Conservation (phyloP, 2,888 invertebrate genomes). For the Altica lythri region DNA sequence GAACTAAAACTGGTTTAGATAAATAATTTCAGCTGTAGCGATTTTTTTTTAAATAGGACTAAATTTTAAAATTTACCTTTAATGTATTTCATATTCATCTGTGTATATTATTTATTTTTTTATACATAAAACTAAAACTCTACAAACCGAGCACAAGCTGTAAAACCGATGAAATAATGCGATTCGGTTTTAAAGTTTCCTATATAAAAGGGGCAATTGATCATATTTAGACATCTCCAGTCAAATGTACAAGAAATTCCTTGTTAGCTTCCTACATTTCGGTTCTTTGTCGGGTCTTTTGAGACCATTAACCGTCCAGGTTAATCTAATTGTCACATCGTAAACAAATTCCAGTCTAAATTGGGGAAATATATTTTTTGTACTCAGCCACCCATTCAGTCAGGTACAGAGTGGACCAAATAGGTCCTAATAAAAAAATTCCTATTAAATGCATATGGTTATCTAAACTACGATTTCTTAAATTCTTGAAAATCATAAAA, state of each 20-base stretch:
- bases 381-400: slow-evolving; percentile 4
- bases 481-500: too few relatives aligned
- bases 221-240: slow-evolving; percentile 36
- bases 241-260: slow-evolving; percentile 37
- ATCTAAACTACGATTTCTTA: too few relatives aligned
- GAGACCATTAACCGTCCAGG: slow-evolving; percentile 41
- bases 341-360: slow-evolving; percentile 46
- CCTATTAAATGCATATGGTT: slow-evolving; percentile 39
- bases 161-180: too few relatives aligned
- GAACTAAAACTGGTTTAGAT: too few relatives aligned
- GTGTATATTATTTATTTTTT: too few relatives aligned
- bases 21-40: too few relatives aligned
- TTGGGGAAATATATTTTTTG: slow-evolving; percentile 38
- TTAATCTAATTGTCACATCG: slow-evolving; percentile 46
- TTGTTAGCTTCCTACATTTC: slow-evolving; percentile 40
- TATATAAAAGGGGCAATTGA: slow-evolving; percentile 29
- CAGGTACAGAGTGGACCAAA: neutral
- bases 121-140: too few relatives aligned
- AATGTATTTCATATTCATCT: too few relatives aligned
- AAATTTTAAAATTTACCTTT: too few relatives aligned
- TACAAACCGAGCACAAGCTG: too few relatives aligned
- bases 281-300: slow-evolving; percentile 45
- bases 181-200: too few relatives aligned
- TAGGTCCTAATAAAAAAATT: slow-evolving; percentile 9
- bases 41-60: too few relatives aligned